Base-by-base conservation (phyloP, 2,797 vertebrate genomes). In the Tapirus indicus region DNA sequence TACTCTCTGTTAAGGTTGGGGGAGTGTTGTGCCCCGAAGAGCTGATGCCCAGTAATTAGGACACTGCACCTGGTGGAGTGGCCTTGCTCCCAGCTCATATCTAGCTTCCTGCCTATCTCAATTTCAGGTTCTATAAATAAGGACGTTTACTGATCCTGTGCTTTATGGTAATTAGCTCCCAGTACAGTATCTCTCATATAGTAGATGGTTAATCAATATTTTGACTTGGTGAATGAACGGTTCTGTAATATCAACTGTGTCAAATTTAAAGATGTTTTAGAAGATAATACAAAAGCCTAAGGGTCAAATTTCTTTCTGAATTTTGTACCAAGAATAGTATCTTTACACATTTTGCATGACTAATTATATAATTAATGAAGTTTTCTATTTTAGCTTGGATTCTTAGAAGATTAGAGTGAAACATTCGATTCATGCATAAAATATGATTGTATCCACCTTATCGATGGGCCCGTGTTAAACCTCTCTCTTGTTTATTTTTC, bases 51-150 rank as follows among this genome's bases (percentile, higher is more conserved):
- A n/a, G n/a, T 38, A 38, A 38, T 38, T 38, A 38, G 38, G 38
- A 38, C 38, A 38, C 38, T 38, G 38, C 2, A 2, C 38, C 38
- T 38, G 38, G 38, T 38, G 4, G 38, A 38, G 38, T 38, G 38
- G 38, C 38, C 38, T 38, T 38, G 38, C 38, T 38, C 38, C 38
- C 38, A 38, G 38, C 38, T 38, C 38, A 38, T 38, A 38, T 38
- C 38, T 38, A 38, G 38, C 38, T 38, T 38, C 38, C 38, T 38
- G 38, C 38, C 38, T 38, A 38, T 38, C 38, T 38, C 38, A 38
- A 91, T 91, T 94, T 72, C 47, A 91, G 62, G 32, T 92, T 85
- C 47, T 91, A 32, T 47, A 93, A 88, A 79, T 60, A 87, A 79
- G 32, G 20, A 78, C 17, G 1, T 83, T 78, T 78, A 9, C 62